phyloP scores from a whole-genome alignment of 2,888 invertebrate genomes.

The Rhaphigaster nebulosa region DNA sequence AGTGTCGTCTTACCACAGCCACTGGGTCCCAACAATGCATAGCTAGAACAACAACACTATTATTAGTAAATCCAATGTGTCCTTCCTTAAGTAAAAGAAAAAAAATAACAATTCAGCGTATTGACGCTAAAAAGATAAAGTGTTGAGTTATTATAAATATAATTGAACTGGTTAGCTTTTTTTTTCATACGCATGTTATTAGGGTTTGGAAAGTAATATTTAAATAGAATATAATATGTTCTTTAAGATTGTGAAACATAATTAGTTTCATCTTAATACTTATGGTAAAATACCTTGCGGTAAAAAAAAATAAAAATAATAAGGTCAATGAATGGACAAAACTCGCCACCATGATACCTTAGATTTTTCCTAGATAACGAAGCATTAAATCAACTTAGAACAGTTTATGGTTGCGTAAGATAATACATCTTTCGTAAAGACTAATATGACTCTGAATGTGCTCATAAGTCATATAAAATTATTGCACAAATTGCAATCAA shows the following conservation, averaged over 20 bases:
- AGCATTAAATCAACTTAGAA: not conserved
- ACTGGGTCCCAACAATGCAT: conserved; percentile 73
- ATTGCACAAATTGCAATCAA: no score
- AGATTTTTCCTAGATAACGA: not conserved
- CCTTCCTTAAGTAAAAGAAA: not conserved
- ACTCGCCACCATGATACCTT: not conserved
- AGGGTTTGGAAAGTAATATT: no score
- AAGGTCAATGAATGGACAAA: not conserved
- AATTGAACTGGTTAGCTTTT: no score
- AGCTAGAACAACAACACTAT: conserved; percentile 67
- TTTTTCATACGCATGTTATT: no score
- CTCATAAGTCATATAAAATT: not conserved
- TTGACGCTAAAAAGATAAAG: no score
- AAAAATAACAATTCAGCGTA: not conserved
- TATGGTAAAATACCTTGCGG: no score
- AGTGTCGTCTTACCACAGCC: conserved; percentile 73
- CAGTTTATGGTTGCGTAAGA: not conserved
- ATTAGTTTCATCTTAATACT: no score
- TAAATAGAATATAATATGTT: no score
- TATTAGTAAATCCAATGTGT: not conserved
- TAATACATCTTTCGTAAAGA: not conserved
- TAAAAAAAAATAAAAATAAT: no score
- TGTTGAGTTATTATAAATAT: no score
- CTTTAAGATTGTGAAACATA: no score
- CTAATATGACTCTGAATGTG: not conserved